Evolutionary conservation across 1,140 invertebrate species (phyloP), one percentile per base, ranked within the genome.

Genomic region (Caerostris darwini): DNA sequence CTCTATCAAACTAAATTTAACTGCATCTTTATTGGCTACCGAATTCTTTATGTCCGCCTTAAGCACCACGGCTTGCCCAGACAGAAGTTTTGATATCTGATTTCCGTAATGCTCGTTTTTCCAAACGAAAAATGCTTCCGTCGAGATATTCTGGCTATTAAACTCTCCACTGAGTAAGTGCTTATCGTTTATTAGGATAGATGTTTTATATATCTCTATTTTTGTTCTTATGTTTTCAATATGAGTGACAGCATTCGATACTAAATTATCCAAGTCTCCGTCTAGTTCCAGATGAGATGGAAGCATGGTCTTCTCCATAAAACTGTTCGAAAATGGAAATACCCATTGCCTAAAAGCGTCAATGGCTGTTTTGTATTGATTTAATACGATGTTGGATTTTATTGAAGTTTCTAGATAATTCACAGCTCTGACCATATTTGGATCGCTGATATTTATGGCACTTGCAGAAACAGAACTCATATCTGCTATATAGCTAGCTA

Each of bases 281-380:
- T 69, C 50, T 4, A 87, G 14, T 61, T 89, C 64, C 4, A 69
- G 7, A 6, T 10, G 57, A 0, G 14, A 57, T 2, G 34, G 87
- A 6, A 64, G 58, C 50, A 19, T 12, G 7, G 34, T 0, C 7
- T 50, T 53, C 8, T 90, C 7, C 14, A 77, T 5, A 10, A 71
- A 90, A 56, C 17, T 53, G 5, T n/a, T 53, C 19, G 88, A 53
- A 10, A 90, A 90, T 2, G 88, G 88, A 90, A 90, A 90, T 7
- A 90, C 54, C 50, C 61, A 90, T 7, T 90, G 88, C 3, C 19
- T 90, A 0, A 90, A 71, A 6, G 67, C 64, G 17, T 71, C 6
- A 2, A 90, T 71, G 3, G 88, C 64, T 2, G n/a, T 57, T 71
- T 71, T 58, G 53, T 90, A 90, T 5, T 56, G 8, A 2, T 19